These are phyloP conservation scores for Sesia bembeciformis DNA, from an alignment of 2,888 invertebrate genomes.

Conservation along the genomic window DNA sequence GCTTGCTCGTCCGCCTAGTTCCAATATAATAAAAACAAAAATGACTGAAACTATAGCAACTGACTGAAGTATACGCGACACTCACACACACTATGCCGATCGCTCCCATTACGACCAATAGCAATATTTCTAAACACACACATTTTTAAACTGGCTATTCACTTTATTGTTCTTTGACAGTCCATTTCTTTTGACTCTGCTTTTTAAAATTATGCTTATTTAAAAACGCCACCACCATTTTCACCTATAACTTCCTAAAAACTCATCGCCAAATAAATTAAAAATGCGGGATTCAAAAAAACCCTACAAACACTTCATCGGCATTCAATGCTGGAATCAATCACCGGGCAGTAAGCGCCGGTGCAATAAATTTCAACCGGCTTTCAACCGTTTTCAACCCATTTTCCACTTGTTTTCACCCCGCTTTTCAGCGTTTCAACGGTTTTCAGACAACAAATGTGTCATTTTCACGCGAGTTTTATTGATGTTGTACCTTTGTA, in stretches of 20 bases:
- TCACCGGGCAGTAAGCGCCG: constrained; percentile 30
- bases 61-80: too few relatives aligned
- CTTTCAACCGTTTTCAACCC: constrained; percentile 28
- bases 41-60: too few relatives aligned
- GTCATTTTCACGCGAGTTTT: constrained; percentile 23
- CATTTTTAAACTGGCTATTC: too few relatives aligned
- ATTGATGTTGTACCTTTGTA: constrained; percentile 11
- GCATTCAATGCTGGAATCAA: constrained; percentile 40
- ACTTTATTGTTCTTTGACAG: too few relatives aligned
- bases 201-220: too few relatives aligned
- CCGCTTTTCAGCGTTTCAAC: constrained; percentile 14
- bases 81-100: too few relatives aligned
- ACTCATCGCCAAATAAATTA: constrained; percentile 11
- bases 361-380: constrained; percentile 42
- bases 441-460: constrained; percentile 18
- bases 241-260: background rate
- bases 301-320: constrained; percentile 22
- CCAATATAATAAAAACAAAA: too few relatives aligned
- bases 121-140: too few relatives aligned
- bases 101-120: too few relatives aligned
- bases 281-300: constrained; percentile 10
- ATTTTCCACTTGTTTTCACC: constrained; percentile 64
- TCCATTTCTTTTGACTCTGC: too few relatives aligned
- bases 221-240: too few relatives aligned
- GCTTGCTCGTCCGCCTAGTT: too few relatives aligned